Conservation (phyloP, 2,113 vertebrate genomes). For the Xiphophorus hellerii region DNA sequence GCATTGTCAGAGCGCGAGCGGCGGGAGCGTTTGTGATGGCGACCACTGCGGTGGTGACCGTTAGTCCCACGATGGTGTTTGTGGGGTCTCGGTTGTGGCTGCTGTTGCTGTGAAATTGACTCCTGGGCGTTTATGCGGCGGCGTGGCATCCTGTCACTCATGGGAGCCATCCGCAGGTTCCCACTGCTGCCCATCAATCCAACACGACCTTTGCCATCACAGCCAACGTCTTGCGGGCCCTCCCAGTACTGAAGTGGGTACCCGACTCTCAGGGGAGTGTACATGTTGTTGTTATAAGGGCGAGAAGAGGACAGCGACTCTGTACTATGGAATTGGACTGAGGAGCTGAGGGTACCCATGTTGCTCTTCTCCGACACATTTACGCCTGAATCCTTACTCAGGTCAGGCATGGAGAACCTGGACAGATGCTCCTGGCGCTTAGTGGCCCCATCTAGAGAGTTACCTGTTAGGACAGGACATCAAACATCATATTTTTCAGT, state of each 20-base stretch:
- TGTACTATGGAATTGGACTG: constrained; percentile 93
- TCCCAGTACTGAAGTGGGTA: constrained; percentile 88
- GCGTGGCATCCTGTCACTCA: constrained; percentile 89
- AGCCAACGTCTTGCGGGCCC: constrained; percentile 81
- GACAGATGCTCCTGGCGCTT: constrained; percentile 97
- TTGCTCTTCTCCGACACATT: constrained; percentile 97
- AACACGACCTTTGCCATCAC: constrained; percentile 81
- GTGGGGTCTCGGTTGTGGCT: constrained; percentile 75
- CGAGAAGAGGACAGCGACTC: constrained; percentile 92
- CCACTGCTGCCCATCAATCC: constrained; percentile 83
- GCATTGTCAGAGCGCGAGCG: constrained; percentile 96
- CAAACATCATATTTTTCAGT: constrained; percentile 12
- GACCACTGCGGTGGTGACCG: constrained; percentile 82
- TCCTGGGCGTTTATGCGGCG: constrained; percentile 83
- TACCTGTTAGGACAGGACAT: constrained; percentile 76
- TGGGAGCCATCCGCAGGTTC: constrained; percentile 80
- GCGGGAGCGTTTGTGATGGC: constrained; percentile 85
- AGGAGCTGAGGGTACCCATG: constrained; percentile 97
- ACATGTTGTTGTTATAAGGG: constrained; percentile 91
- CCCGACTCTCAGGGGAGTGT: constrained; percentile 79
- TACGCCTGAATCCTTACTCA: constrained; percentile 99
- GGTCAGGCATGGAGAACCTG: constrained; percentile 97
- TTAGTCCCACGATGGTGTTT: constrained; percentile 85
- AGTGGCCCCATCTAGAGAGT: constrained; percentile 89
- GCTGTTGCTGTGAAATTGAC: constrained; percentile 70